Evolutionary conservation across 2,888 invertebrate species (phyloP), one percentile per base, ranked within the genome.

Genomic region (Pocota personata): DNA sequence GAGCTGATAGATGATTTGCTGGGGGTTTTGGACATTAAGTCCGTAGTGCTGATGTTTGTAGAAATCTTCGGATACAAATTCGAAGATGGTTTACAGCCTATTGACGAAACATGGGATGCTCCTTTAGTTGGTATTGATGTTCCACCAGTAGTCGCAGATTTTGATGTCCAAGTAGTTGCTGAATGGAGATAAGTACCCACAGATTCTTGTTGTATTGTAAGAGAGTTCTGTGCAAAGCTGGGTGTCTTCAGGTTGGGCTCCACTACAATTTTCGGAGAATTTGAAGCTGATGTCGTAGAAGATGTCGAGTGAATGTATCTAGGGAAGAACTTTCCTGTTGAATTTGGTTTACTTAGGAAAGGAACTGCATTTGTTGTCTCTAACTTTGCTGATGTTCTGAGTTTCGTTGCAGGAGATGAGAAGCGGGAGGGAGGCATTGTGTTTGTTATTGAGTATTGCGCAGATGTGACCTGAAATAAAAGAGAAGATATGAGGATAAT

Each of bases 231-330:
- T 0, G 32, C 37, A 5, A 35, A 1, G n/a, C 35, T 72, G 0
- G 57, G 3, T 1, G 24, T 1, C 30, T 67, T 73, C 0, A 55
- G 3, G 8, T 55, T 37, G 7, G 55, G 19, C 43, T 35, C 52
- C 0, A 14, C 1, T 7, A 19, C 16, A 1, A 8, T 10, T 55
- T 8, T 64, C 0, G n/a, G n/a, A 14, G 37, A 4, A 12, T 19
- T 62, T 3, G 55, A 12, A n/a, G 21, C 14, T 12, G 43, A 4
- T n/a, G 12, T 19, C 3, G 35, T 21, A 19, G 40, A n/a, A 10
- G 40, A 37, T 3, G 46, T 58, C 16, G 76, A 78, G 12, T 78
- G 60, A 27, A 52, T 78, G 19, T 72, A 79, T 40, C 55, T 46
- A 0, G 78, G 72, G 3, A 71, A 64, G 30, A 71, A 79, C 10